Base-by-base conservation (phyloP, 1,140 invertebrate genomes). In the Camponotus floridanus region DNA sequence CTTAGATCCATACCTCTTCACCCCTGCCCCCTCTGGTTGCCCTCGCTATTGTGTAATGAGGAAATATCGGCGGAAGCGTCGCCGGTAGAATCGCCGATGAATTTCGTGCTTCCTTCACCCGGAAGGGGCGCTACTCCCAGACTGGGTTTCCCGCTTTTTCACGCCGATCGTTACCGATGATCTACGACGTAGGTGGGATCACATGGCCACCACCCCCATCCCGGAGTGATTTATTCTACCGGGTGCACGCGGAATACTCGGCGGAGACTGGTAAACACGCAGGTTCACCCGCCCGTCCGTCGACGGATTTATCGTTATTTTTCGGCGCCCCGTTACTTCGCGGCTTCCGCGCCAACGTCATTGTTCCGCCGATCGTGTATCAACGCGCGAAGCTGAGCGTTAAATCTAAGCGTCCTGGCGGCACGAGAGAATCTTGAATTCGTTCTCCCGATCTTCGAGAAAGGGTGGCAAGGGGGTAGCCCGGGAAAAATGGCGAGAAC, bases 161-260 rank as follows among this genome's bases (percentile, higher is more conserved):
- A 74, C 68, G 78, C 70, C 59, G 64, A 84, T 87, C 80, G 70
- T 84, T 76, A 80, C 65, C 68, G 86, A 74, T 87, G 70, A 87
- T 84, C 68, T 84, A 87, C 64, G 80, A 2, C 39, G 9, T 67
- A 73, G 79, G 42, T 83, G 64, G 76, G 67, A 31, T 62, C 68
- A 59, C 48, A 42, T 39, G 45, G 15, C 39, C 61, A 68, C 33
- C 61, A 33, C 15, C 48, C n/a, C 18, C 31, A 1, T 59, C 26
- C 45, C 6, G 6, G 85, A 55, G 67, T 79, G 76, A 59, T 67
- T 76, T 78, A 80, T 80, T 65, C 65, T 70, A 80, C 21, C 78
- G 78, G 36, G 33, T 80, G 65, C 51, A n/a, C 64, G 42, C 64
- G 48, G 59, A 31, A 59, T 42, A 80, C 64, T 80, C 78, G 26